Percentiles rank a stretch among this genome's conserved stretches.
Conservation (phyloP, 2,797 vertebrate genomes). For the Anas bahamensis region DNA sequence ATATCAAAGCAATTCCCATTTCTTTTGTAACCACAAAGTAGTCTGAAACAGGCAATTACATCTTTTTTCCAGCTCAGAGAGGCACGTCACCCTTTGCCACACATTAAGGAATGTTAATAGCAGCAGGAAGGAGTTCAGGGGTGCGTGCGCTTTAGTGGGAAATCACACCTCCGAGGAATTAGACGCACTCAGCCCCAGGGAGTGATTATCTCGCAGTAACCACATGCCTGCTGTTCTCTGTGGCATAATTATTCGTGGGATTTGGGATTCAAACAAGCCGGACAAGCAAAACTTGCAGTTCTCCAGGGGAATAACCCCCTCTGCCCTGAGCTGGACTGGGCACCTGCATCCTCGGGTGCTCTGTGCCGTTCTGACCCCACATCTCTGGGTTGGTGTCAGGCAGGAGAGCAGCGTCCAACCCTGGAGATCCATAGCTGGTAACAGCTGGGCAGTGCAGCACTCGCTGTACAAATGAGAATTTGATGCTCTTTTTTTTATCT, state of each 20-base stretch:
- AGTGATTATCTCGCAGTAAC: neutral
- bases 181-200: neutral
- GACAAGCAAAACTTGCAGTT: neutral
- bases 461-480: neutral
- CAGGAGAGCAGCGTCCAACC: neutral
- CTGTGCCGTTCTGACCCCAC: neutral
- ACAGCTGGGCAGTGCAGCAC: neutral
- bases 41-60: slow-evolving; percentile 25
- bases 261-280: neutral
- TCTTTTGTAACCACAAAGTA: neutral
- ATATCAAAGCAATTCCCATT: slow-evolving; percentile 18
- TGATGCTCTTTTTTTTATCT: neutral
- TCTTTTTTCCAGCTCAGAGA: slow-evolving; percentile 4
- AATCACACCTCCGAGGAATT: neutral
- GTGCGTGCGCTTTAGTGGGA: neutral
- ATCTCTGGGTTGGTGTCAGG: neutral
- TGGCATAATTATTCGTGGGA: neutral
- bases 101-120: neutral
- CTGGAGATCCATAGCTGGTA: neutral
- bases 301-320: neutral
- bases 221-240: neutral
- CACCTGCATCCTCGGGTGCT: neutral
- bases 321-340: neutral
- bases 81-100: slow-evolving; percentile 11
- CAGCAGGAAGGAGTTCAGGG: neutral